These are phyloP conservation scores for Agelastica alni DNA, from an alignment of 2,888 invertebrate species.

Conservation along the genomic window DNA sequence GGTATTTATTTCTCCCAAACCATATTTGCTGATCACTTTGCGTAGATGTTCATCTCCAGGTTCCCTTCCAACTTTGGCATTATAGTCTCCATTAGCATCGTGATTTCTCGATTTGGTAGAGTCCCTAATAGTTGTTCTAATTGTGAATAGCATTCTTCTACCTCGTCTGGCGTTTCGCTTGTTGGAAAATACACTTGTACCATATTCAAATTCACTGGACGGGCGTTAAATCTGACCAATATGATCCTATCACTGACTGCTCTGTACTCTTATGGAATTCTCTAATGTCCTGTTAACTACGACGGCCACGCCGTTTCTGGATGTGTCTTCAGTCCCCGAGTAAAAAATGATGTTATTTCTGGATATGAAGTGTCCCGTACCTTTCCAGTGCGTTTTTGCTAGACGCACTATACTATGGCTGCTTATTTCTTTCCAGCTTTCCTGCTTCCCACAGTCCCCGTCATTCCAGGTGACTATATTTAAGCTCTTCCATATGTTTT, in stretches of 20 bases:
- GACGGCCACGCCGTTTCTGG: background rate
- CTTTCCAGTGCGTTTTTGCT: background rate
- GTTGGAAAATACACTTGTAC: background rate
- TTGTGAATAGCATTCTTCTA: background rate
- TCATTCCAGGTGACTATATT: too few species aligned
- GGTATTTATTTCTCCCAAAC: background rate
- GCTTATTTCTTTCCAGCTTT: background rate
- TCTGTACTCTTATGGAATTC: background rate
- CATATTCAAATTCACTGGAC: slow-evolving; percentile 2
- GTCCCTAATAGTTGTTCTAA: background rate
- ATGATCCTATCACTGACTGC: background rate
- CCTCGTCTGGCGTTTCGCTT: too few species aligned
- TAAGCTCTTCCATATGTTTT: too few species aligned
- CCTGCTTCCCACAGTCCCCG: too few species aligned
- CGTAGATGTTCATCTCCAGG: background rate
- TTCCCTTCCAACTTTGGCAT: background rate
- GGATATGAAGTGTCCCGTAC: background rate
- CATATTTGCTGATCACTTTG: background rate
- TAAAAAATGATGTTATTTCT: background rate
- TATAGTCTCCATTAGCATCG: too few species aligned
- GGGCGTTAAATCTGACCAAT: background rate
- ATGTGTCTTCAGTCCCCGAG: background rate
- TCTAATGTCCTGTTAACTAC: background rate
- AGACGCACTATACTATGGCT: background rate
- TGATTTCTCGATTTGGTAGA: background rate